A percentile compares a stretch with the other conserved stretches of the same genome.
phyloP scores from a whole-genome alignment of 2,888 invertebrate genomes.

The Thumatha senex region DNA sequence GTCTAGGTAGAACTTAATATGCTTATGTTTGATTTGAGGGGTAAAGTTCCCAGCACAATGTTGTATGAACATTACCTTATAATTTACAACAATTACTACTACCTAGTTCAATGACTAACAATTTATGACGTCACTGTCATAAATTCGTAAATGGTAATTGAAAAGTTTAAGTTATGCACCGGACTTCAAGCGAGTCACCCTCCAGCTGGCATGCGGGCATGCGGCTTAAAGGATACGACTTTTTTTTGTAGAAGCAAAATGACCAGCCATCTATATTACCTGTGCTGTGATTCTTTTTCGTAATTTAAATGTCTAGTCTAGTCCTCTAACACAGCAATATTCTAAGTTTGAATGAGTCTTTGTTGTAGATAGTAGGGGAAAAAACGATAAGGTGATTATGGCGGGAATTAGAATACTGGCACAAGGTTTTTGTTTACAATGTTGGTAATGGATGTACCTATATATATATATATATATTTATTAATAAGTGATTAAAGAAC shows the following conservation, averaged over 20 bases:
- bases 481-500: too few species aligned
- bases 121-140: conserved; percentile 1
- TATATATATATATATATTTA: too few species aligned
- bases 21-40: too few species aligned
- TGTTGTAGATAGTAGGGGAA: background rate
- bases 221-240: conserved; percentile 6
- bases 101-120: background rate
- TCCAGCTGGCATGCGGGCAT: conserved; percentile 1
- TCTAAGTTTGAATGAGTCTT: background rate
- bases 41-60: too few species aligned
- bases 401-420: background rate
- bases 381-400: background rate
- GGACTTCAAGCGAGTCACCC: conserved; percentile 29
- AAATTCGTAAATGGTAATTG: background rate
- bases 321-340: too few species aligned
- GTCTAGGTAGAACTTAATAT: too few species aligned
- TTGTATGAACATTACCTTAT: background rate
- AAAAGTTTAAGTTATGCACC: conserved; percentile 18
- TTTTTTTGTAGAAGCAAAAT: conserved; percentile 10
- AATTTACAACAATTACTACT: background rate
- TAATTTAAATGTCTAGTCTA: background rate
- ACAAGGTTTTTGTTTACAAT: background rate
- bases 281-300: background rate
- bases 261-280: background rate
- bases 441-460: background rate